phyloP scores from a whole-genome alignment of 1,140 invertebrate genomes.

The Mycetomoellerius zeteki region DNA sequence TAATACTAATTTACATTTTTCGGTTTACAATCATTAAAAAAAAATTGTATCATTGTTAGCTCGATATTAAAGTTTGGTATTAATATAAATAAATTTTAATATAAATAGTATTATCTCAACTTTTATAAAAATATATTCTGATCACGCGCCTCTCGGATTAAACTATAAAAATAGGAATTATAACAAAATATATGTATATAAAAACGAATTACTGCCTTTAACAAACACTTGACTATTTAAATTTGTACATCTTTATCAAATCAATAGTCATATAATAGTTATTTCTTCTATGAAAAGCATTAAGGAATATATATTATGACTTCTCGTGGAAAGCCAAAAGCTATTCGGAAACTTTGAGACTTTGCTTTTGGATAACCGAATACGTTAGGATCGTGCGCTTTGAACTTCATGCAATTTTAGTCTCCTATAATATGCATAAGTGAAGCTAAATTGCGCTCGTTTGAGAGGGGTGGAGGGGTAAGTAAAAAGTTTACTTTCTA shows the following conservation, averaged over 20 bases:
- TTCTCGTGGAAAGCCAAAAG: constrained; percentile 36
- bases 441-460: constrained; percentile 48
- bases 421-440: constrained; percentile 53
- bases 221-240: background rate
- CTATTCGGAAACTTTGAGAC: constrained; percentile 40
- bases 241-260: background rate
- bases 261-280: background rate
- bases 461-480: constrained; percentile 20
- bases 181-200: background rate
- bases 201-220: background rate
- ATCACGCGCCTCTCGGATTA: background rate
- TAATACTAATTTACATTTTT: too few species aligned
- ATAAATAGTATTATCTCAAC: background rate
- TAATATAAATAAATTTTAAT: background rate
- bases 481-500: constrained; percentile 66
- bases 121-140: background rate
- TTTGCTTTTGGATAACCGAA: constrained; percentile 52
- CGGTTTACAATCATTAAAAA: background rate
- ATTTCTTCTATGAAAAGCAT: background rate
- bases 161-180: constrained; percentile 12
- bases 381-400: constrained; percentile 35
- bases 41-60: background rate
- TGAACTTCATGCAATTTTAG: constrained; percentile 54
- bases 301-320: background rate
- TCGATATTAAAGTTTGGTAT: background rate